phyloP scores from a whole-genome alignment of 1,140 invertebrate species.

The Odontomachus brunneus region DNA sequence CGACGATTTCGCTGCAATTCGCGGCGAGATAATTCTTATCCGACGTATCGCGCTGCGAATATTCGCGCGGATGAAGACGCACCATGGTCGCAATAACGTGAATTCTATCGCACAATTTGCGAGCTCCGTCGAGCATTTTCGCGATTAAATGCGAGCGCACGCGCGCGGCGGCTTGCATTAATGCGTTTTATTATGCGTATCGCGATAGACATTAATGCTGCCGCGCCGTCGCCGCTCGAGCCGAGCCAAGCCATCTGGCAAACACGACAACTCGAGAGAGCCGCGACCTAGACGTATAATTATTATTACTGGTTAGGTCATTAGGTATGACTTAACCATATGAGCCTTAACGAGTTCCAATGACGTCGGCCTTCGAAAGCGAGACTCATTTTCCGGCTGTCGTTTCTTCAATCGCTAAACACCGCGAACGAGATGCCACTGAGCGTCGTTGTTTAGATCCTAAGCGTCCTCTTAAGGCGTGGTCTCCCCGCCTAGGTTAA shows the following conservation, averaged over 20 bases:
- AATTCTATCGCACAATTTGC: conserved; percentile 18
- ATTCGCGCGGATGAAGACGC: not conserved
- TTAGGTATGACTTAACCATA: conserved; percentile 45
- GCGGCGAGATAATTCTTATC: not conserved
- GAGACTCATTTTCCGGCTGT: conserved; percentile 24
- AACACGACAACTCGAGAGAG: conserved; percentile 25
- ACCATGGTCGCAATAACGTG: not conserved
- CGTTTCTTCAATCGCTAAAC: not conserved
- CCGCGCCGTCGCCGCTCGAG: not conserved
- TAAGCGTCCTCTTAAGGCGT: not conserved
- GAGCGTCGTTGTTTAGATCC: too few species aligned
- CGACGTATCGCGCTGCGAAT: not conserved
- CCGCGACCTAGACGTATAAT: conserved; percentile 53
- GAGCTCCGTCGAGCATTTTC: not conserved
- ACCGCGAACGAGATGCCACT: too few species aligned
- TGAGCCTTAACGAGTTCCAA: conserved; percentile 18
- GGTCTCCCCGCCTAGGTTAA: not conserved
- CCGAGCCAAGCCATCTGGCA: conserved; percentile 45
- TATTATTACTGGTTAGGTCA: conserved; percentile 52
- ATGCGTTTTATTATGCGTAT: conserved; percentile 37
- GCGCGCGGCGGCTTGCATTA: conserved; percentile 2
- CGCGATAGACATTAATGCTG: conserved; percentile 8
- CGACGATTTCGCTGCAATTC: not conserved
- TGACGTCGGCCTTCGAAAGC: conserved; percentile 51
- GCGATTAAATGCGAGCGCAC: not conserved